A percentile compares a stretch with the other conserved stretches of the same genome.
phyloP scores from a whole-genome alignment of 2,113 vertebrate genomes.

The Rhinopomastus cyanomelas region DNA sequence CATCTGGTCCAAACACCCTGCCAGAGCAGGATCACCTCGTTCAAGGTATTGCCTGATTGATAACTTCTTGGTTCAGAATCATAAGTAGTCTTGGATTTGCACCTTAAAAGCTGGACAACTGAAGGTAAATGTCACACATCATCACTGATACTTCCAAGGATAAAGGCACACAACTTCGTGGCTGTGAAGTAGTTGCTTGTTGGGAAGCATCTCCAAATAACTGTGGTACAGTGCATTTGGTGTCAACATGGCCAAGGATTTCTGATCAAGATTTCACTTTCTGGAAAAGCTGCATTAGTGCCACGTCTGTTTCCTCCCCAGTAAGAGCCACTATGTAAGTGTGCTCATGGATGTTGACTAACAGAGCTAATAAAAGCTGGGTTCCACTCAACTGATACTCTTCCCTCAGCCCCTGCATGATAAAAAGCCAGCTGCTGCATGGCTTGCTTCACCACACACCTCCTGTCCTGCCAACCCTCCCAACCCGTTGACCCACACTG shows the following conservation, averaged over 20 bases:
- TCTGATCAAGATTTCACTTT: not conserved
- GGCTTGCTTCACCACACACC: not conserved
- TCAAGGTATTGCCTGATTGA: not conserved
- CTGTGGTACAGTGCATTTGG: fast-evolving
- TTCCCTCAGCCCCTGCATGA: not conserved
- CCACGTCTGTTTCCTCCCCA: not conserved
- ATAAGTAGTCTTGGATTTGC: not conserved
- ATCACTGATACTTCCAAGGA: not conserved
- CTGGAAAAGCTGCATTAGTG: not conserved
- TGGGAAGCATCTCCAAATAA: not conserved
- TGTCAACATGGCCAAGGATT: not conserved
- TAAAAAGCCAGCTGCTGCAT: not conserved
- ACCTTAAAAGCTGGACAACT: not conserved
- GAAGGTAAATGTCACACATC: not conserved
- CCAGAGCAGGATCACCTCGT: not conserved
- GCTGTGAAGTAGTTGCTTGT: too few species aligned
- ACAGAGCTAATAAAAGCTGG: not conserved
- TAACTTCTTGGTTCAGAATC: not conserved
- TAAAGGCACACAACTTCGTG: not conserved
- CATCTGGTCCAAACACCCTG: too few species aligned
- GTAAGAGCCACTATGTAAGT: not conserved
- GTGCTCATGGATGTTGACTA: fast-evolving
- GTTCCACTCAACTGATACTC: not conserved
- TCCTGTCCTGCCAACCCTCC: not conserved
- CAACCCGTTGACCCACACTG: not conserved